Evolutionary conservation across 2,888 invertebrate species (phyloP), one percentile per base, ranked within the genome.

Genomic region (Zaprionus obscuricornis): DNA sequence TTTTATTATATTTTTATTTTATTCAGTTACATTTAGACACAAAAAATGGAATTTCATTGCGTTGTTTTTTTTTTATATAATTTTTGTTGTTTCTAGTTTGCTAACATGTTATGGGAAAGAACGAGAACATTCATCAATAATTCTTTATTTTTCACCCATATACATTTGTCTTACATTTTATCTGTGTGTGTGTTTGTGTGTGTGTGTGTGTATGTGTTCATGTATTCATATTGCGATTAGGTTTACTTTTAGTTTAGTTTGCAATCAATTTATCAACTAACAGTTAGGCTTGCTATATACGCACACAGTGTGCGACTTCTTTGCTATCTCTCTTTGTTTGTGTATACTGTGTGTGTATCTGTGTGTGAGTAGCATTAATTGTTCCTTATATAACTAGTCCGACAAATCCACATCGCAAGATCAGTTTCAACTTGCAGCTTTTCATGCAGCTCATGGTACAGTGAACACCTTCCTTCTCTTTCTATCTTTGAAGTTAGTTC

Each of bases 181-280:
- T 31, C 7, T 31, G 13, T 31, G 1, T 46, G 16, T 33, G 1
- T 36, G 46, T 39, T 0, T 29, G 24, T 16, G n/a, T 59, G 26
- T 57, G 8, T 36, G 16, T 7, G 34, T 31, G 34, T 45, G 17
- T 51, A 26, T 58, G 45, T 22, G 31, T 57, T n/a, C n/a, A n/a
- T n/a, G n/a, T n/a, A n/a, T n/a, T n/a, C n/a, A n/a, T n/a, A n/a
- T n/a, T n/a, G 31, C 39, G 43, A 51, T 66, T 52, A 52, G 51
- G 13, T 18, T 40, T 50, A 60, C 39, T 50, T 31, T 17, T 13
- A 18, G 14, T 42, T 37, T 47, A 47, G 55, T 42, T 45, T 40
- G 40, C 37, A 55, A 60, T 50, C 22, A 59, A 60, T 24, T 37
- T 26, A 47, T 49, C 24, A 52, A 27, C 68, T 57, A 68, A 63